Percentiles rank a stretch among this genome's conserved stretches.
phyloP scores from a whole-genome alignment of 2,888 invertebrate genomes.

The Endotricha flammealis region DNA sequence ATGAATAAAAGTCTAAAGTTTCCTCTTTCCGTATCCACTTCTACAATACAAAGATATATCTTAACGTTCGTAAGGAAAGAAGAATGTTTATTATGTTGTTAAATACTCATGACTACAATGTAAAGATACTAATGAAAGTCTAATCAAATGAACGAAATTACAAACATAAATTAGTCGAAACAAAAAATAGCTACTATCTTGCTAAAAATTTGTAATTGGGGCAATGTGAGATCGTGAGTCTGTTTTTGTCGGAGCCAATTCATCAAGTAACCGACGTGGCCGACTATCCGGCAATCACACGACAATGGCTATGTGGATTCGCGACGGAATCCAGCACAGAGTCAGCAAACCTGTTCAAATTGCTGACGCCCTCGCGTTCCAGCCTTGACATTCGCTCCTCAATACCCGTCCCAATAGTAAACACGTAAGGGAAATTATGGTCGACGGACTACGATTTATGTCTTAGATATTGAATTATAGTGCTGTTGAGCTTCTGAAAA shows the following conservation, averaged over 20 bases:
- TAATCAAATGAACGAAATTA: no score
- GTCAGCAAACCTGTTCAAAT: conserved; percentile 3
- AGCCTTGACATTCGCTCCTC: conserved; percentile 2
- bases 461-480: not conserved
- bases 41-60: no score
- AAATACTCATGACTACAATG: no score
- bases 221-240: not conserved
- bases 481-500: not conserved
- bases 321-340: not conserved
- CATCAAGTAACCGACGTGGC: conserved; percentile 1
- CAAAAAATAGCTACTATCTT: no score
- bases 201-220: not conserved
- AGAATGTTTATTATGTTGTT: no score
- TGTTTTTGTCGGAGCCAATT: conserved; percentile 1
- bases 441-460: not conserved
- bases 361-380: conserved; percentile 1
- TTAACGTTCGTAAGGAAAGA: no score
- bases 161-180: no score
- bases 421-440: conserved; percentile 1
- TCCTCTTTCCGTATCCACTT: no score
- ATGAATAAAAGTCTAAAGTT: no score
- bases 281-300: not conserved
- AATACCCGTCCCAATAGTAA: not conserved
- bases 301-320: not conserved
- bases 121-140: no score